Base-by-base conservation (phyloP, 92 coral and sea anemone genomes). In the Palythoa caribaeorum region DNA sequence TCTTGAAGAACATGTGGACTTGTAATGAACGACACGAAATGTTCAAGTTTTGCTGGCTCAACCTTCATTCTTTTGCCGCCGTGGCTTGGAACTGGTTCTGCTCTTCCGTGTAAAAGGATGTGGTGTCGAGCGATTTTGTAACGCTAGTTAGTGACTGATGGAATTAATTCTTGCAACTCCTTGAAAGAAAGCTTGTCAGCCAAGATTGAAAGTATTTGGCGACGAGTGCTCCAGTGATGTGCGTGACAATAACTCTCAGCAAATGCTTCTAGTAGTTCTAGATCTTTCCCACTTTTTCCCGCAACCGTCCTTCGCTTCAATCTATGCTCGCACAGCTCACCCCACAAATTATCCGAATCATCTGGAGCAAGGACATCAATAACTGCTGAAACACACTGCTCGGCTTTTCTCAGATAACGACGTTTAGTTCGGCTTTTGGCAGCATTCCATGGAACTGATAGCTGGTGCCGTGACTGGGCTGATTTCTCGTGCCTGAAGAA, bases 1-100 rank as follows among this genome's bases (percentile, higher is more conserved):
- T 89, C 90, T 71, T 89, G 94, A 20, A 92, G 71, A 62, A 92
- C 78, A 66, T 89, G 89, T 40, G 94, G 89, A 37, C 94, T 92
- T 35, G 92, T 84, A 19, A 89, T 89, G 79, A 92, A 92, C 9
- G 80, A 62, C 77, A 92, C 52, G 28, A 92, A 92, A 81, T 89
- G 94, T 28, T 91, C 92, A 7, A 92, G 70, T 70, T 89, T 62
- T 4, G 69, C 69, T 62, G 69, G 69, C 5, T 62, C 69, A 62
- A 62, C 69, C 69, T 62, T 62, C 69, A 62, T 62, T 62, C 69
- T 62, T 6, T 16, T 62, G 28, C 69, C 69, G 35, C 1, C 69
- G 5, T 62, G 69, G 9, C 69, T 62, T 16, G 69, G 69, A 3
- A 62, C 28, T 62, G 69, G 69, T 62, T 62, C 69, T 62, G 69